Conservation (phyloP, 2,888 invertebrate genomes). For the Hermaeophaga mercurialis region DNA sequence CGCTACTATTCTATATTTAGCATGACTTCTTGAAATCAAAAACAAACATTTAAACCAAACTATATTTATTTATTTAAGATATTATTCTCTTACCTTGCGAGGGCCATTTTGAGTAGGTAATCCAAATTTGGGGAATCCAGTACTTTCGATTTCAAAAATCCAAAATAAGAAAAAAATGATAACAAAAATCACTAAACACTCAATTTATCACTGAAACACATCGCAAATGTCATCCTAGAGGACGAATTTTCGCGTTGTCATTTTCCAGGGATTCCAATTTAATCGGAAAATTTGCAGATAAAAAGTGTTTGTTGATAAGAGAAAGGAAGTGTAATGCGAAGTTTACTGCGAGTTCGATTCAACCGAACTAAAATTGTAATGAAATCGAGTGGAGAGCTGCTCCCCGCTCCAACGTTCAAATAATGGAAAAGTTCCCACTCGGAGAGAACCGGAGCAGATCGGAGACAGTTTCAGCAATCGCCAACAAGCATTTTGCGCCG, state of each 20-base stretch:
- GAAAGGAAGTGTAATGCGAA: background rate
- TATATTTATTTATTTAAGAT: background rate
- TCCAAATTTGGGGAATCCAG: slow-evolving; percentile 37
- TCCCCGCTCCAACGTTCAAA: slow-evolving; percentile 16
- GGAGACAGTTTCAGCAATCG: slow-evolving; percentile 19
- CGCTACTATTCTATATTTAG: background rate
- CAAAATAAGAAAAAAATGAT: slow-evolving; percentile 13
- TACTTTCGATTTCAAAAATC: slow-evolving; percentile 15
- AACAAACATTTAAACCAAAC: slow-evolving; percentile 4
- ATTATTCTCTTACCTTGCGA: slow-evolving; percentile 41
- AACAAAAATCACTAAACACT: slow-evolving; percentile 12
- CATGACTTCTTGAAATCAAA: background rate
- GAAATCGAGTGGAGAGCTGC: slow-evolving; percentile 12
- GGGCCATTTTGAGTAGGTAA: slow-evolving; percentile 44
- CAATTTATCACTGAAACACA: slow-evolving; percentile 26
- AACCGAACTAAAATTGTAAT: slow-evolving; percentile 13
- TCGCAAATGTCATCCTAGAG: slow-evolving; percentile 6
- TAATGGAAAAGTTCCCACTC: slow-evolving; percentile 24
- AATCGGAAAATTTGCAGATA: slow-evolving; percentile 9
- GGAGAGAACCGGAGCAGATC: slow-evolving; percentile 21
- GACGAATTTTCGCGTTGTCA: slow-evolving; percentile 2
- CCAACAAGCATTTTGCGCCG: slow-evolving; percentile 5
- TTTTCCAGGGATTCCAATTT: background rate
- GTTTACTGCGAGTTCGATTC: background rate
- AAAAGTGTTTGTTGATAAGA: slow-evolving; percentile 1